Evolutionary conservation across 2,113 vertebrate species (phyloP).

Genomic region (Lepus europaeus): DNA sequence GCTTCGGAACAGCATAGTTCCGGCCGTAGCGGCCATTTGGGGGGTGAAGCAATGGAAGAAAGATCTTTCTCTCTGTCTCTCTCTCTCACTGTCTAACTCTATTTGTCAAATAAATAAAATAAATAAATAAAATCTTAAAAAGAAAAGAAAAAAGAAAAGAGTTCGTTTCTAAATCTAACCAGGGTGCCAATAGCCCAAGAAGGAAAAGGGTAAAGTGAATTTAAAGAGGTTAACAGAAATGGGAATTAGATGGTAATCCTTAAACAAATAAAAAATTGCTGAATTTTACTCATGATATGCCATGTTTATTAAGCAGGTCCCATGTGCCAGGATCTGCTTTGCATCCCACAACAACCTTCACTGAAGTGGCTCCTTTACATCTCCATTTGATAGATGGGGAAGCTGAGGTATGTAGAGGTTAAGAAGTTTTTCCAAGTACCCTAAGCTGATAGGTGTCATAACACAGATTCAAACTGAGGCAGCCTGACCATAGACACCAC

Average conservation of each 20-base stretch:
- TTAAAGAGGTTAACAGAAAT: not conserved
- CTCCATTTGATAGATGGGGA: not conserved
- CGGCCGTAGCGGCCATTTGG: no score
- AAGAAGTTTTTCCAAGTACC: not conserved
- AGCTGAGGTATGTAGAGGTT: not conserved
- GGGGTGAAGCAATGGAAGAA: no score
- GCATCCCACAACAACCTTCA: not conserved
- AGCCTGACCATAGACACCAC: not conserved
- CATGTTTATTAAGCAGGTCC: not conserved
- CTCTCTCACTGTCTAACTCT: no score
- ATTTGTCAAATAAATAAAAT: no score
- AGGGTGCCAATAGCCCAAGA: not conserved
- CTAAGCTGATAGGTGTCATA: not conserved
- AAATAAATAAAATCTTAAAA: no score
- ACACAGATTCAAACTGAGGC: not conserved
- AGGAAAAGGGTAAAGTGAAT: not conserved
- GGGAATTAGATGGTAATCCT: not conserved
- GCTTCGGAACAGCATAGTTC: no score
- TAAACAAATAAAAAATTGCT: conserved; percentile 14
- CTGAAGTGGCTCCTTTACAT: not conserved
- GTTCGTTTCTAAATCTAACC: not conserved
- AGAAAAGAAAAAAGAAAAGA: not conserved
- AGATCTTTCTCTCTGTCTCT: no score
- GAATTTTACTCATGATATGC: not conserved
- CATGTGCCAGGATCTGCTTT: not conserved